Evolutionary conservation across 2,113 vertebrate genomes (phyloP).

Genomic region (Mugil cephalus): DNA sequence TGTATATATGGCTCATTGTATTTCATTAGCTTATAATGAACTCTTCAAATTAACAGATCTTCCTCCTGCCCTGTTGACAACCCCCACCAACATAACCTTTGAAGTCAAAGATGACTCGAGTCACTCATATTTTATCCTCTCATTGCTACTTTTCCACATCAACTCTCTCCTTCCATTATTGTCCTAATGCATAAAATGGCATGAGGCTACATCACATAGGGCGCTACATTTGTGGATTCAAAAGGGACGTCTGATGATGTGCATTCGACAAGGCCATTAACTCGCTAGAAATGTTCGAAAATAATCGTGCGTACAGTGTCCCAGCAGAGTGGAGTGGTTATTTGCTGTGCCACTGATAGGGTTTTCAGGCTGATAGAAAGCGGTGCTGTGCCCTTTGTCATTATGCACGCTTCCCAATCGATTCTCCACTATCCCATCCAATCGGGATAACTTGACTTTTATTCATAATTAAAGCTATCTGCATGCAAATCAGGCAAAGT

Average conservation of each 20-base stretch:
- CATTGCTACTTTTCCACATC: not conserved
- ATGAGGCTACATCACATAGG: not conserved
- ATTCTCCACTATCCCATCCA: slow-evolving; percentile 82
- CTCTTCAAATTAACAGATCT: no score
- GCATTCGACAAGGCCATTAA: slow-evolving; percentile 26
- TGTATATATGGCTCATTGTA: no score
- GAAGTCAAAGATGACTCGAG: not conserved
- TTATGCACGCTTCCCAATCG: slow-evolving; percentile 84
- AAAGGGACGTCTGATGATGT: slow-evolving; percentile 31
- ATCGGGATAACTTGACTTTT: slow-evolving; percentile 82
- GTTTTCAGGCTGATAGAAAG: slow-evolving; percentile 70
- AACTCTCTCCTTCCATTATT: not conserved
- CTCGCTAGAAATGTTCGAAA: slow-evolving; percentile 37
- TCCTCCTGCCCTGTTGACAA: no score
- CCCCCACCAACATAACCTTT: not conserved
- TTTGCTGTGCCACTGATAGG: slow-evolving; percentile 59
- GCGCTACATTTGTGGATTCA: slow-evolving; percentile 24
- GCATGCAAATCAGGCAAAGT: slow-evolving; percentile 85
- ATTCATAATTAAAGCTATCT: slow-evolving; percentile 88
- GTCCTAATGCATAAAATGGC: not conserved
- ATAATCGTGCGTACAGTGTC: not conserved
- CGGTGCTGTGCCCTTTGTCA: slow-evolving; percentile 77
- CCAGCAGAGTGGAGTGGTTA: slow-evolving; percentile 11
- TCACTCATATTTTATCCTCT: no score
- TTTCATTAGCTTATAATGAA: no score